Evolutionary conservation across 2,797 vertebrate species (phyloP).

Genomic region (Platyrinchus mystaceus): DNA sequence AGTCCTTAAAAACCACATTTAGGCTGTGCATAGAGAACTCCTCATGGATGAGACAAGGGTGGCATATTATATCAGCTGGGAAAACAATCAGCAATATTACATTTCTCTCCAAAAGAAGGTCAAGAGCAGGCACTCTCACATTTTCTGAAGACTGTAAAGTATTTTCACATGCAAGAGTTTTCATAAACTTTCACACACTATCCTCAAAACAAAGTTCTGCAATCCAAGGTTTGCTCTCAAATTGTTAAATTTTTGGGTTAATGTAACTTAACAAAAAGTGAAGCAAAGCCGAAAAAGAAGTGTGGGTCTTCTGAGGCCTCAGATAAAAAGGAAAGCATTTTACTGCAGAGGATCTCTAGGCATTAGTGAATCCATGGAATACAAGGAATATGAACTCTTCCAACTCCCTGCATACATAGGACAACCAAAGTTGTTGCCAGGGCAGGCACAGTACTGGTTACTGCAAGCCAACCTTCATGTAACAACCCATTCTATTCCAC

Average conservation of each 20-base stretch:
- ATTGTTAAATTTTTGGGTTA: neutral
- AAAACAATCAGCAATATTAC: neutral
- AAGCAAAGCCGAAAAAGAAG: neutral
- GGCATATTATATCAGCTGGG: neutral
- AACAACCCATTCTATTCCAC: neutral
- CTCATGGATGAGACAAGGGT: neutral
- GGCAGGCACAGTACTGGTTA: neutral
- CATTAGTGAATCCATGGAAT: fast-evolving
- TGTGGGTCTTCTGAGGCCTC: neutral
- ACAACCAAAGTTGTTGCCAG: neutral
- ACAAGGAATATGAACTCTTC: fast-evolving
- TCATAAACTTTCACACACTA: fast-evolving
- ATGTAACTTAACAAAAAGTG: neutral
- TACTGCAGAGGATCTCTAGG: neutral
- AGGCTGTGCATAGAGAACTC: neutral
- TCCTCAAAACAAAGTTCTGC: neutral
- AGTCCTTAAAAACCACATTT: neutral
- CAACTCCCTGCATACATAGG: neutral
- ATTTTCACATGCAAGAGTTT: neutral
- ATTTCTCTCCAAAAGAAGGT: neutral
- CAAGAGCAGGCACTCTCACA: neutral
- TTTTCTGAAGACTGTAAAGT: neutral
- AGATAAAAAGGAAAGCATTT: neutral
- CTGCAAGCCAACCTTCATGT: neutral
- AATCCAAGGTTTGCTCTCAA: neutral